A percentile compares a stretch with the other conserved stretches of the same genome.
These are phyloP conservation scores for Coluber constrictor DNA, from an alignment of 2,797 vertebrate genomes.

Conservation along the genomic window DNA sequence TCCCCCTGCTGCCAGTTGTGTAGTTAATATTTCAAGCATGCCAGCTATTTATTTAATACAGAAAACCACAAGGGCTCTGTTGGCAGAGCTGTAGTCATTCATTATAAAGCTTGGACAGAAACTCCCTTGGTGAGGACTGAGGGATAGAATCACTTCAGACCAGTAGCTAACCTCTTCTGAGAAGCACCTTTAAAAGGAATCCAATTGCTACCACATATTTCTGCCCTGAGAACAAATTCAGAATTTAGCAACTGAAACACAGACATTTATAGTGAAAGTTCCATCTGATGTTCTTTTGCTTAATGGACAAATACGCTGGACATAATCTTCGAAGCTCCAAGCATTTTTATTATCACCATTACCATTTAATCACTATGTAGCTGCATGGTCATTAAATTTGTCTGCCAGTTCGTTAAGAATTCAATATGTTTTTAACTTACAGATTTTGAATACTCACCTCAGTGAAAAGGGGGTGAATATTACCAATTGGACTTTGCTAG, in stretches of 20 bases:
- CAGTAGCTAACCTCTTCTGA: neutral
- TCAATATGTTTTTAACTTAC: neutral
- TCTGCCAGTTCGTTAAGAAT: neutral
- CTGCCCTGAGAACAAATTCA: neutral
- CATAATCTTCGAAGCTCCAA: neutral
- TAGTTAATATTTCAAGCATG: neutral
- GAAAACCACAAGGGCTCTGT: constrained; percentile 17
- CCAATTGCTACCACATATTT: neutral
- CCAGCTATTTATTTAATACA: neutral
- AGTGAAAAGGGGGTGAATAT: neutral
- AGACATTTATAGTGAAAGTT: neutral
- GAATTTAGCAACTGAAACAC: neutral
- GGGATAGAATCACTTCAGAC: neutral
- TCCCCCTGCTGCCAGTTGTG: neutral
- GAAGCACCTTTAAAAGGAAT: neutral
- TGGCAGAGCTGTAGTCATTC: constrained; percentile 18
- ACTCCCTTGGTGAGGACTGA: neutral
- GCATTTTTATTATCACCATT: neutral
- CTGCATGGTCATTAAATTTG: neutral
- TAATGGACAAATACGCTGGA: neutral
- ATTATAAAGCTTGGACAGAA: constrained; percentile 27
- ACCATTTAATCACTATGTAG: neutral
- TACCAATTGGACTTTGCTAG: neutral
- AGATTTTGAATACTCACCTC: neutral
- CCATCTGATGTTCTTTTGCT: neutral